phyloP scores from a whole-genome alignment of 2,888 invertebrate genomes.

The Dolomedes plantarius region DNA sequence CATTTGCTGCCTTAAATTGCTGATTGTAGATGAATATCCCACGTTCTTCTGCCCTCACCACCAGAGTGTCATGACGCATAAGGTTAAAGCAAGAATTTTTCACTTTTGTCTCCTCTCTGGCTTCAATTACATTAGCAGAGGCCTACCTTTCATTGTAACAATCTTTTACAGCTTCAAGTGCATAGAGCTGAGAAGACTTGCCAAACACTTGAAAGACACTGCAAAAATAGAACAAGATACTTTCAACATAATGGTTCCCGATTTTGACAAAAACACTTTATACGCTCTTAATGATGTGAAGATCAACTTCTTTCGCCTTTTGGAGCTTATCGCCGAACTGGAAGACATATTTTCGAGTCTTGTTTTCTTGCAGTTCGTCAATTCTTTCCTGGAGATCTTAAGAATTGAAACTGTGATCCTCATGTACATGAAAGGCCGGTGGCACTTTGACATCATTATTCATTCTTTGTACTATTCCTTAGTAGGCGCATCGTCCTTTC shows the following conservation, averaged over 20 bases:
- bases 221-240: background rate
- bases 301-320: background rate
- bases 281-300: background rate
- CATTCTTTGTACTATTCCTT: constrained; percentile 21
- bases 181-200: background rate
- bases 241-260: too few relatives aligned
- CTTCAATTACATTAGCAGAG: constrained; percentile 23
- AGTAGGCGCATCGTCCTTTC: background rate
- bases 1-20: constrained; percentile 21
- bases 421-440: constrained; percentile 29
- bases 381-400: constrained; percentile 27
- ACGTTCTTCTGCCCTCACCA: constrained; percentile 27
- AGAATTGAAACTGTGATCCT: constrained; percentile 24
- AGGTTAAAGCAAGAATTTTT: background rate
- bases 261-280: background rate
- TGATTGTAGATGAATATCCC: constrained; percentile 11
- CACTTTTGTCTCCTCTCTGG: constrained; percentile 20
- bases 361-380: constrained; percentile 23
- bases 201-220: background rate
- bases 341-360: constrained; percentile 7
- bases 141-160: background rate
- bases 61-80: background rate
- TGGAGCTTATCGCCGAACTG: background rate
- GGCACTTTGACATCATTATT: constrained; percentile 26
- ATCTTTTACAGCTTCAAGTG: constrained; percentile 22